Base-by-base conservation (phyloP, 2,888 invertebrate genomes). In the Melolontha melolontha region DNA sequence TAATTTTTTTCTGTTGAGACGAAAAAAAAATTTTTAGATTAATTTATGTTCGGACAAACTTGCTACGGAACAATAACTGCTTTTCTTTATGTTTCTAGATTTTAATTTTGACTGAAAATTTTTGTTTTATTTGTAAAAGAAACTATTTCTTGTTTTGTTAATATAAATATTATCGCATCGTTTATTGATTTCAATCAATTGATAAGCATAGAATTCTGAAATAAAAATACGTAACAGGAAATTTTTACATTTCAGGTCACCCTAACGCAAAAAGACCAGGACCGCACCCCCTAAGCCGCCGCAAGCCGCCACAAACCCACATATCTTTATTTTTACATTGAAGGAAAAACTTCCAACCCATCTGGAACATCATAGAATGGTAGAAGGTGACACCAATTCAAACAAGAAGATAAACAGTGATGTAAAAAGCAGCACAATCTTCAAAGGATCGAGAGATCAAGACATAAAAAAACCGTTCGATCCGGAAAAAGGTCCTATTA, bases 371-470 rank as follows among this genome's bases (percentile, higher is more conserved):
- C 87, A 81, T 93, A 93, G 93, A 91, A 93, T 93, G 93, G 93
- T 93, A 93, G 93, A 93, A 92, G 89, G 91, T 92, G 93, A 92
- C 87, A 89, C 89, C 86, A 88, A 88, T 84, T 87, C 89, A 85
- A 92, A 91, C 88, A 89, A 90, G 75, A 79, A 79, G 73, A 75
- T 74, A 92, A 92, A 91, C 88, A 91, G 91, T 91, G 92, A 93
- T 93, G 93, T 93, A 92, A 93, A 91, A 87, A 90, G 89, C 87
- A 91, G 91, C 86, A 89, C 88, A 85, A 89, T 90, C 86, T 83
- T 88, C 82, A 93, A 92, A 90, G 93, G 89, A 87, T 89, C 91
- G 84, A 91, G 90, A 88, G 88, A 90, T 85, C 80, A 81, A 66
- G 82, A 81, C 17, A n/a, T 12, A 14, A 51, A 62, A 14, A 22